Evolutionary conservation across 2,888 invertebrate species (phyloP), one percentile per base, ranked within the genome.

Genomic region (Megalurothrips usitatus): DNA sequence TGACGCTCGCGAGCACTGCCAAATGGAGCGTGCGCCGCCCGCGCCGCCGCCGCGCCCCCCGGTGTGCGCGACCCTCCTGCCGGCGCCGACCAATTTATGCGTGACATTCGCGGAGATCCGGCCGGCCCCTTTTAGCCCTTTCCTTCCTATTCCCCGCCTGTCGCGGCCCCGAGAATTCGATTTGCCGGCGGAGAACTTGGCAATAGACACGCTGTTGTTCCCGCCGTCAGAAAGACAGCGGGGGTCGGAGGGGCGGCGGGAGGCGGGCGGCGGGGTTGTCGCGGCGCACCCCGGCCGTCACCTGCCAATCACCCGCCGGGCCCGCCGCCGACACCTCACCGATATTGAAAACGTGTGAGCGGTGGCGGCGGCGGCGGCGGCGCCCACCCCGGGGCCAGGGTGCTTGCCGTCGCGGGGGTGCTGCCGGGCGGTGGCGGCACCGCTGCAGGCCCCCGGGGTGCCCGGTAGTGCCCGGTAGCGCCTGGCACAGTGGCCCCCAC

Each of bases 171-270:
- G 23, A 26, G 68, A 75, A 75, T 75, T 75, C 68, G 68, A 75
- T 75, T 75, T 75, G 68, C 68, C 26, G 26, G 23, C 23, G 23
- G 68, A 43, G 68, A 75, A 75, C 68, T 75, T 75, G 68, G 68
- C 68, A 75, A 75, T 75, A 75, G 68, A 75, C 68, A 75, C 68
- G 68, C 68, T 75, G 68, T 75, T 75, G 68, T 75, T 43, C 26
- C 68, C 68, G 68, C 9, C 68, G 68, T 75, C 68, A 75, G 26
- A 75, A 75, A 75, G 68, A 75, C 68, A 75, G 68, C 68, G 23
- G 68, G 68, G 68, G 68, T 26, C 14, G 58, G 17, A 17, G 17
- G n/a, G 58, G 58, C 14, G 11, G 58, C 58, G 58, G 58, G 58
- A 17, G 58, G 58, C 58, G 52, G 52, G 52, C 6, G 52, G 58